Conservation (phyloP, 2,797 vertebrate genomes). For the Periparus ater region DNA sequence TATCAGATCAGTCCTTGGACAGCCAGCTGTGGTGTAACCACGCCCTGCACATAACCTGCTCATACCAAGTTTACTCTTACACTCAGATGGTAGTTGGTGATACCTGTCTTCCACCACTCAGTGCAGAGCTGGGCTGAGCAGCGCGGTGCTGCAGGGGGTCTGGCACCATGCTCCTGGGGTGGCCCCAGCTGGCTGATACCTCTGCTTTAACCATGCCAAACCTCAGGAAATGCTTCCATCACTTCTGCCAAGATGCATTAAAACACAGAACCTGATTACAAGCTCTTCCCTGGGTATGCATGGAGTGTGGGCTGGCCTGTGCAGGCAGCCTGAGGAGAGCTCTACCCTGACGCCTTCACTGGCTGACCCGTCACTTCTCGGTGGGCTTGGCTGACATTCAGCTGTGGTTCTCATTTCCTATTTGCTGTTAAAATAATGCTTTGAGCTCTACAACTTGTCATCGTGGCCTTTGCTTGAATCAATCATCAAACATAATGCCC, state of each 20-base stretch:
- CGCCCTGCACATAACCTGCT: not conserved
- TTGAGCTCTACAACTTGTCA: not conserved
- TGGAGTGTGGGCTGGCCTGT: not conserved
- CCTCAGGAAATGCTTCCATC: not conserved
- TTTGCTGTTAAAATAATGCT: not conserved
- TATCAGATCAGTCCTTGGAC: not conserved
- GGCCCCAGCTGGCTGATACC: not conserved
- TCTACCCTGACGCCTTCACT: fast-evolving
- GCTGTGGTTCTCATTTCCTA: not conserved
- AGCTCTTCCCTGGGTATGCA: not conserved
- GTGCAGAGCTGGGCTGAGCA: fast-evolving
- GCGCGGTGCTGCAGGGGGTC: fast-evolving
- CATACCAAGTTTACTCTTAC: not conserved
- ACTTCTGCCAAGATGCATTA: not conserved
- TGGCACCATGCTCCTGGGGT: not conserved
- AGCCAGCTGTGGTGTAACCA: not conserved
- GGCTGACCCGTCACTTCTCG: not conserved
- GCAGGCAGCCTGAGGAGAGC: not conserved
- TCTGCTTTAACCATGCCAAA: not conserved
- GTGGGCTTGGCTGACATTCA: not conserved
- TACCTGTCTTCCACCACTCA: fast-evolving
- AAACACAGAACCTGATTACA: not conserved
- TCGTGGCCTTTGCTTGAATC: not conserved
- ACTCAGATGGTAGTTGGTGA: not conserved
- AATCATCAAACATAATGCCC: no score